Conservation (phyloP, 2,113 vertebrate genomes). For the Xiphias gladius region DNA sequence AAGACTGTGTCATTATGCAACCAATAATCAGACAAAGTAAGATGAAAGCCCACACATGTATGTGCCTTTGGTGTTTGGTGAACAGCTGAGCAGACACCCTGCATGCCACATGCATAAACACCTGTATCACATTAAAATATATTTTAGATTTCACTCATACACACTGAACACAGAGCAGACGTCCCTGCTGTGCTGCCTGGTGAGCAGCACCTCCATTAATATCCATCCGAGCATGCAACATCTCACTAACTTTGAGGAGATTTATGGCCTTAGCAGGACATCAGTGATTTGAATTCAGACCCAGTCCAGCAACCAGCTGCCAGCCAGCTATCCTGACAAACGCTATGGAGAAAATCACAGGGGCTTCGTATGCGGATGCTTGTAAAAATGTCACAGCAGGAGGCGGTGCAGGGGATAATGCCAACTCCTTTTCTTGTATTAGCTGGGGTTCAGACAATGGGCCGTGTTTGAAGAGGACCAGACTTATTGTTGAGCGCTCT, state of each 20-base stretch:
- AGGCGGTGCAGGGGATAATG: conserved; percentile 10
- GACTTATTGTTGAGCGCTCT: conserved; percentile 40
- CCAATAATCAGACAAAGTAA: background rate
- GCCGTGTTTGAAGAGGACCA: conserved; percentile 43
- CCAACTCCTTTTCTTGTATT: conserved; percentile 15
- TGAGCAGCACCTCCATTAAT: conserved; percentile 13
- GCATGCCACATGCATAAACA: conserved; percentile 25
- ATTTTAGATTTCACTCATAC: background rate
- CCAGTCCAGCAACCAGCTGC: conserved; percentile 7
- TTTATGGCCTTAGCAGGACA: conserved; percentile 33
- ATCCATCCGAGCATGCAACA: conserved; percentile 22
- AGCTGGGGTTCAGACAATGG: conserved; percentile 35
- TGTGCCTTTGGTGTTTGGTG: background rate
- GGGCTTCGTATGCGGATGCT: background rate
- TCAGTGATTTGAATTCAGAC: conserved; percentile 27
- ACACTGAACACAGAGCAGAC: background rate
- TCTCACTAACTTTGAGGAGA: conserved; percentile 9
- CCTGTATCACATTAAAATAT: conserved; percentile 3
- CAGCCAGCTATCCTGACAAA: conserved; percentile 1
- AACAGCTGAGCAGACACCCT: conserved; percentile 4
- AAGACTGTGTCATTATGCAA: background rate
- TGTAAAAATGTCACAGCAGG: conserved; percentile 23
- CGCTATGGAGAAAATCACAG: conserved; percentile 17
- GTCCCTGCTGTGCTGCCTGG: background rate
- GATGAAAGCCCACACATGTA: background rate